Conservation (phyloP, 2,797 vertebrate species). For the Macropodus opercularis region DNA sequence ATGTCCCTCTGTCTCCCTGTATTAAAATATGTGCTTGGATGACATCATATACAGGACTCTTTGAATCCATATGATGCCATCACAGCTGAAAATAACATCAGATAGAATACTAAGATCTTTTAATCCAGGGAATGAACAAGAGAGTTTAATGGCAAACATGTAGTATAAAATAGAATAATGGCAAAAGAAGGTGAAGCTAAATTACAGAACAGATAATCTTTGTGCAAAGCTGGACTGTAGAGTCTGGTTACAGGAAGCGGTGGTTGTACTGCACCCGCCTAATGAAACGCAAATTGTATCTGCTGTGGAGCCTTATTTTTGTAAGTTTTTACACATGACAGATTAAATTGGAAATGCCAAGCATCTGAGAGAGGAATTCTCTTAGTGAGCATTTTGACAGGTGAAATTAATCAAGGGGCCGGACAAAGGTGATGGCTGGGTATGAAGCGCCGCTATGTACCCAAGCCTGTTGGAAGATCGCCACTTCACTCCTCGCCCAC, state of each 20-base stretch:
- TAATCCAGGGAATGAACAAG: too few relatives aligned
- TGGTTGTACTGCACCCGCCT: slow-evolving; percentile 26
- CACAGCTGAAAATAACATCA: too few relatives aligned
- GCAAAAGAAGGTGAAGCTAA: not conserved
- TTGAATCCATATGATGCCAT: not conserved
- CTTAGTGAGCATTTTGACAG: slow-evolving; percentile 69
- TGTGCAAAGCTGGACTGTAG: slow-evolving; percentile 13
- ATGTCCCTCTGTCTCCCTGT: too few relatives aligned
- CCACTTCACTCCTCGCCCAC: slow-evolving; percentile 64
- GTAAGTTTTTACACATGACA: slow-evolving; percentile 43
- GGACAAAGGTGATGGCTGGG: slow-evolving; percentile 40
- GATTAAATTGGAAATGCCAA: slow-evolving; percentile 61
- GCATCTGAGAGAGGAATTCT: slow-evolving; percentile 65
- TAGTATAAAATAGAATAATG: not conserved
- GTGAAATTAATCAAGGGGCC: slow-evolving; percentile 71
- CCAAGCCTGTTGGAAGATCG: slow-evolving; percentile 55
- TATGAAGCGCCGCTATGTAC: slow-evolving; percentile 62
- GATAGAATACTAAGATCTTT: too few relatives aligned
- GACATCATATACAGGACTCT: not conserved
- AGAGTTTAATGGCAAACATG: not conserved
- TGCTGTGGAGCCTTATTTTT: slow-evolving; percentile 34
- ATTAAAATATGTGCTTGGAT: too few relatives aligned
- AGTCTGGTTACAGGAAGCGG: slow-evolving; percentile 21
- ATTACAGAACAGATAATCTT: slow-evolving; percentile 14
- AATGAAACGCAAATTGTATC: slow-evolving; percentile 41